Base-by-base conservation (phyloP, 2,113 vertebrate genomes). In the Rhynchopsitta pachyrhyncha region DNA sequence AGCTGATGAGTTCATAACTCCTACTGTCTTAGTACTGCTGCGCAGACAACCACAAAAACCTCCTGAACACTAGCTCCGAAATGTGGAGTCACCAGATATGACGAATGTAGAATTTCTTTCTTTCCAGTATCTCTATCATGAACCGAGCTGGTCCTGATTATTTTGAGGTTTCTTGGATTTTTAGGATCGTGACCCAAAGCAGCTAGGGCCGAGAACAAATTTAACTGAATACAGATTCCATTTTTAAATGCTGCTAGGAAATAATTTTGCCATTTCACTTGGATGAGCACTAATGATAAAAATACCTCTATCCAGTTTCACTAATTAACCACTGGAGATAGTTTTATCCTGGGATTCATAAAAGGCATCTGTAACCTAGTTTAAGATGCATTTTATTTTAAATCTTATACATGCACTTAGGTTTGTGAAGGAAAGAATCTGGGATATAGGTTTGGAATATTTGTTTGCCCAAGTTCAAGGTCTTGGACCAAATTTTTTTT, bases 251-350 rank as follows among this genome's bases (percentile, higher is more conserved):
- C 60, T 73, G 60, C 81, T 79, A 57, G 60, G 80, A 93, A 92
- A 88, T 69, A 78, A 55, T 88, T 86, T 92, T 88, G 28, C 81
- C 11, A 18, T 88, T 92, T 92, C 66, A 78, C 63, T 92, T 92
- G 82, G 42, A 82, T 96, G 91, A 83, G 59, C 73, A 39, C 46
- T 94, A 80, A 93, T 62, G 85, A 96, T 95, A 88, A 91, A 94
- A 96, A 86, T 86, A 92, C 17, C 47, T 97, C 74, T 81, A 41
- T 91, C 74, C 49, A 71, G 70, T 91, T 94, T 94, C 73, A 76
- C 92, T 96, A 96, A 96, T 97, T 97, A 97, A 96, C 94, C 95
- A 96, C 97, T 83, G 78, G 95, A 96, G 95, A 95, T 53, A 93
- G 33, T 68, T 96, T 96, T 95, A 83, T 97, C 92, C 95, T 53